Evolutionary conservation across 2,113 vertebrate species (phyloP).

Genomic region (Cyprinodon variegatus): DNA sequence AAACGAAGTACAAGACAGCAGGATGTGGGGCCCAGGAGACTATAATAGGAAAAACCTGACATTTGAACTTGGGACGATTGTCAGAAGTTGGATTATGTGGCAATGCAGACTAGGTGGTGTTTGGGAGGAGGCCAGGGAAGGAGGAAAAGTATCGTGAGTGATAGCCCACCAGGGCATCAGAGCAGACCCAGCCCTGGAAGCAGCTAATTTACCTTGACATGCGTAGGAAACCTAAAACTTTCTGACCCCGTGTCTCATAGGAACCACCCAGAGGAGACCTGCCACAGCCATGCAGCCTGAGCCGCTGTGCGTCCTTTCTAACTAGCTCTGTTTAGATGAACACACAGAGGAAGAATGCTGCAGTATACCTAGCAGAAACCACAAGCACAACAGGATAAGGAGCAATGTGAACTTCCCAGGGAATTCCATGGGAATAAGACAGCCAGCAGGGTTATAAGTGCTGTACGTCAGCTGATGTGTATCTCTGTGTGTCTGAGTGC

Average conservation of each 20-base stretch:
- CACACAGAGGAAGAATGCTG: slow-evolving; percentile 77
- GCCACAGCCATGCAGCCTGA: slow-evolving; percentile 62
- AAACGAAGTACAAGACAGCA: slow-evolving; percentile 33
- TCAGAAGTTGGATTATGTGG: slow-evolving; percentile 48
- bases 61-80: slow-evolving; percentile 45
- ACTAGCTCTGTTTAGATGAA: slow-evolving; percentile 84
- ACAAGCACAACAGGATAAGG: slow-evolving; percentile 74
- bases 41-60: slow-evolving; percentile 39
- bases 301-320: slow-evolving; percentile 70
- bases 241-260: slow-evolving; percentile 68
- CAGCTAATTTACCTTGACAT: slow-evolving; percentile 82
- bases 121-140: slow-evolving; percentile 41
- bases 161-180: slow-evolving; percentile 76
- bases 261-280: slow-evolving; percentile 76
- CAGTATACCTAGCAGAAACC: slow-evolving; percentile 73
- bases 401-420: slow-evolving; percentile 57
- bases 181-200: slow-evolving; percentile 56
- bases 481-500: slow-evolving; percentile 35
- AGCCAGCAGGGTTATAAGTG: slow-evolving; percentile 34
- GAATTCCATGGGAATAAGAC: slow-evolving; percentile 61
- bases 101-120: slow-evolving; percentile 37
- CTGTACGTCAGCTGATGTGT: slow-evolving; percentile 39
- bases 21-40: slow-evolving; percentile 28
- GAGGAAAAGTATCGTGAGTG: slow-evolving; percentile 61
- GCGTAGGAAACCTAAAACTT: slow-evolving; percentile 79